Percentiles rank a stretch among this genome's conserved stretches.
Conservation (phyloP, 2,113 vertebrate species). For the Oceanodroma tethys region DNA sequence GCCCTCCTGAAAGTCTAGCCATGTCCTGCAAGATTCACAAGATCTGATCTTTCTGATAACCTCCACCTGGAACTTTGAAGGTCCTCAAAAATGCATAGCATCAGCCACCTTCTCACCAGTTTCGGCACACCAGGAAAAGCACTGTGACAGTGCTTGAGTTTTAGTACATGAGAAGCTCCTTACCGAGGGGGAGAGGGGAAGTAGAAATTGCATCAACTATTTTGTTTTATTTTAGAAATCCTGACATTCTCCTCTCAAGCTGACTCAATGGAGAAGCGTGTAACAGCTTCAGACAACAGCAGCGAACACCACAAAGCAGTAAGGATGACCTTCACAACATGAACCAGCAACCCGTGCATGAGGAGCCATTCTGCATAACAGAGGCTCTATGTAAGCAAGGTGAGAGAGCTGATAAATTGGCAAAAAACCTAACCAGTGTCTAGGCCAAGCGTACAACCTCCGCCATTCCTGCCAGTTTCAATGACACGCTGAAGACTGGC, state of each 20-base stretch:
- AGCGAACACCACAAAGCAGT: neutral
- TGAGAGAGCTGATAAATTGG: neutral
- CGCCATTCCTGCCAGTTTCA: neutral
- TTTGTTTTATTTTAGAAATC: neutral
- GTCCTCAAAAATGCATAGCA: neutral
- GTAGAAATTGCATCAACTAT: neutral
- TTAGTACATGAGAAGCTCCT: neutral
- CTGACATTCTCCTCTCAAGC: neutral
- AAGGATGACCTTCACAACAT: neutral
- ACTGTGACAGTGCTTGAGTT: neutral
- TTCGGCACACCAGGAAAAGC: accelerated
- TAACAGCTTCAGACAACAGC: neutral
- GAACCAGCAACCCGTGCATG: accelerated
- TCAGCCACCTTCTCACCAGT: neutral
- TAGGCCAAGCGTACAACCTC: neutral
- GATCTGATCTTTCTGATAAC: neutral
- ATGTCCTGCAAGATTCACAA: neutral
- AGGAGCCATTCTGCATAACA: neutral
- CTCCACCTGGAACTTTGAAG: neutral
- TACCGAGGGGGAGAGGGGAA: neutral
- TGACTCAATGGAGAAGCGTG: accelerated
- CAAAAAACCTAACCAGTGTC: neutral
- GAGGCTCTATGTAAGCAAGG: neutral
- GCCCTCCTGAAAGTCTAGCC: neutral
- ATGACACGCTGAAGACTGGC: accelerated